These are phyloP conservation scores for Lagodon rhomboides DNA, from an alignment of 2,797 vertebrate genomes.

Conservation along the genomic window DNA sequence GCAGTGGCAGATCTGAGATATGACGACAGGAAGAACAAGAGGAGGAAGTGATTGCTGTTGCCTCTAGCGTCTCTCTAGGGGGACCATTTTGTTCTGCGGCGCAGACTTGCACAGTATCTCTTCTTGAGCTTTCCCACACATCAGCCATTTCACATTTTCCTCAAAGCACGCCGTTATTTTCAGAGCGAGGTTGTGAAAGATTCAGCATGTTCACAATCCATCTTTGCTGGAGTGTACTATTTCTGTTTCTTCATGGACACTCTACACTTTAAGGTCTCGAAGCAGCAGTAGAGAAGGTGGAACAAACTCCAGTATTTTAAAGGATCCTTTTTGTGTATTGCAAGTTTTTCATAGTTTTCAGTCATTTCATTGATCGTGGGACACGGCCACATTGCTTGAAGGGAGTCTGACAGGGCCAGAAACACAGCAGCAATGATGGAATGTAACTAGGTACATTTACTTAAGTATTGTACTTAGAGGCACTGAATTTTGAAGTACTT, in stretches of 20 bases:
- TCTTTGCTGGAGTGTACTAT: conserved; percentile 27
- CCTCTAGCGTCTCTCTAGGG: conserved; percentile 55
- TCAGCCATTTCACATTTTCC: conserved; percentile 60
- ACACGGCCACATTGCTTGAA: neutral
- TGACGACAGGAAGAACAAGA: conserved; percentile 55
- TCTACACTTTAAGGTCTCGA: neutral
- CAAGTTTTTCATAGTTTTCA: neutral
- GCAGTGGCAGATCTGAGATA: conserved; percentile 43
- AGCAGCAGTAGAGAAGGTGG: conserved; percentile 17
- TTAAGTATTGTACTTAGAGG: too few species aligned
- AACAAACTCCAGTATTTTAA: neutral
- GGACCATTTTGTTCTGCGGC: conserved; percentile 52
- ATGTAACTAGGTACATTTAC: too few species aligned
- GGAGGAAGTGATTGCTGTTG: conserved; percentile 54
- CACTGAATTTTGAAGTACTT: too few species aligned
- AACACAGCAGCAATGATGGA: neutral
- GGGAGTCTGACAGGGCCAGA: neutral
- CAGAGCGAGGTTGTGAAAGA: conserved; percentile 49
- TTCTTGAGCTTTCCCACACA: conserved; percentile 49
- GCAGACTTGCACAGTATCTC: conserved; percentile 34
- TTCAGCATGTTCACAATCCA: conserved; percentile 41
- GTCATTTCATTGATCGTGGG: conserved; percentile 6
- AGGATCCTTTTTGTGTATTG: conserved; percentile 1
- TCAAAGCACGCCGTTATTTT: conserved; percentile 53
- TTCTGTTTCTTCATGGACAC: conserved; percentile 7